Base-by-base conservation (phyloP, 1,140 invertebrate species). In the Drosophila tani region DNA sequence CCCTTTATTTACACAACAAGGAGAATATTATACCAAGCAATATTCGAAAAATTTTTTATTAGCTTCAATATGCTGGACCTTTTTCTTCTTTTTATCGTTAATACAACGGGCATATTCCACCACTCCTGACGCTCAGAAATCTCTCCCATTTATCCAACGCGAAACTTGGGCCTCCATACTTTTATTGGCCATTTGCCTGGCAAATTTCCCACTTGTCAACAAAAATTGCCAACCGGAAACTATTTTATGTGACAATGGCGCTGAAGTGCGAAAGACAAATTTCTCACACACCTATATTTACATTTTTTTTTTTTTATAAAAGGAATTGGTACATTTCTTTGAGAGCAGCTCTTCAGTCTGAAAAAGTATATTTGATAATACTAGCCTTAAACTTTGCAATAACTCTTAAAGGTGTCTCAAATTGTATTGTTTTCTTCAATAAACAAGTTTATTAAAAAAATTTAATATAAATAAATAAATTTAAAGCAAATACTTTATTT, bases 161-260 rank as follows among this genome's bases (percentile, higher is more conserved):
- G 17, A 17, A 41, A 45, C 53, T 51, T 50, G 41, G 38, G 49
- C 47, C 57, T 46, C 49, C 17, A 47, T 50, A 59, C 55, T n/a
- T 78, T 82, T 82, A 82, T 79, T 63, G 81, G 60, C 62, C 60
- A 79, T 79, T 75, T 79, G 66, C 53, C 27, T 49, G 59, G 66
- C 51, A 76, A 51, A 83, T 82, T 71, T 83, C 35, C 62, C 62
- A 83, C 66, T 79, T 73, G 71, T 60, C 76, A 79, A 32, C 59
- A 66, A 50, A 83, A 79, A 80, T 68, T 83, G 80, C 50, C 47
- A 51, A 19, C 60, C 68, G 79, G 68, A 82, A 82, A 75, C 78
- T 75, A 78, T 78, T 82, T 75, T 60, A 64, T 79, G 75, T 64
- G 69, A 79, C 69, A 75, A 75, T 65, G 59, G 43, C 8, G 12